phyloP scores from a whole-genome alignment of 2,797 vertebrate species.

The Ctenopoma kingsleyae region DNA sequence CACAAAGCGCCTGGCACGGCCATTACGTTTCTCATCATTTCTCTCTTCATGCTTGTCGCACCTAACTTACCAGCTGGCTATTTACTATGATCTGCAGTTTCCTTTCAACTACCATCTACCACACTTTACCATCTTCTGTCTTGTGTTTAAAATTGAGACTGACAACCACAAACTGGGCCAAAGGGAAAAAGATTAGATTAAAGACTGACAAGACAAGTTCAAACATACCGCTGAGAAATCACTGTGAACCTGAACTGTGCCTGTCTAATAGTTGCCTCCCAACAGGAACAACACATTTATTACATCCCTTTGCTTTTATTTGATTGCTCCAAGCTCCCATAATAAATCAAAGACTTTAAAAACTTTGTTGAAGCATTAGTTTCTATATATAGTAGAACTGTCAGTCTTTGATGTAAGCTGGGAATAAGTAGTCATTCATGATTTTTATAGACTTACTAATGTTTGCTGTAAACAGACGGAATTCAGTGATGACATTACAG shows the following conservation, averaged over 20 bases:
- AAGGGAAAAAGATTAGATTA: constrained; percentile 62
- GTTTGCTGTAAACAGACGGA: constrained; percentile 29
- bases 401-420: constrained; percentile 16
- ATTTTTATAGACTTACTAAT: constrained; percentile 30
- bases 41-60: constrained; percentile 50
- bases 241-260: constrained; percentile 4
- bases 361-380: constrained; percentile 17
- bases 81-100: constrained; percentile 48
- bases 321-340: constrained; percentile 19
- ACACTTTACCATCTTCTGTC: constrained; percentile 32
- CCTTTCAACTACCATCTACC: constrained; percentile 35
- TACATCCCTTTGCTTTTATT: constrained; percentile 40
- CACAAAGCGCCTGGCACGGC: background rate
- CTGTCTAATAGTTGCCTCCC: constrained; percentile 30
- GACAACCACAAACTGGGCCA: constrained; percentile 62
- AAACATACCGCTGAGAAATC: constrained; percentile 37
- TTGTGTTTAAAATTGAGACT: constrained; percentile 46
- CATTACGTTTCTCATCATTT: constrained; percentile 44
- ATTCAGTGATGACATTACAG: constrained; percentile 37
- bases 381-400: constrained; percentile 7
- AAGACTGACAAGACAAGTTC: constrained; percentile 47
- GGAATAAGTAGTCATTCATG: constrained; percentile 25
- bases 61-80: constrained; percentile 39
- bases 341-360: constrained; percentile 34
- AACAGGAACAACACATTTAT: constrained; percentile 17